A percentile compares a stretch with the other conserved stretches of the same genome.
phyloP scores from a whole-genome alignment of 2,113 vertebrate species.

The Talpa occidentalis region DNA sequence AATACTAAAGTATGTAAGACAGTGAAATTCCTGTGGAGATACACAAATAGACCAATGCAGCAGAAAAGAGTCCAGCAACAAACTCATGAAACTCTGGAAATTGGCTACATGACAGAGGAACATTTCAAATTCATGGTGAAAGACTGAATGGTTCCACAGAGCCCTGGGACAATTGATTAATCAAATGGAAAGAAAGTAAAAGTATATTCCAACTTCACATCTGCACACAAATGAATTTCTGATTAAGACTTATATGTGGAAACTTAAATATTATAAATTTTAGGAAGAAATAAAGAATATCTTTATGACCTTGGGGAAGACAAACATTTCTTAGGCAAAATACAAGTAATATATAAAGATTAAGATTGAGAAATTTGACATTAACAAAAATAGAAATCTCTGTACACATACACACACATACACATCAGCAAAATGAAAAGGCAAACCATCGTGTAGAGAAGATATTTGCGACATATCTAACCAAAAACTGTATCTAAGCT shows the following conservation, averaged over 20 bases:
- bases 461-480: background rate
- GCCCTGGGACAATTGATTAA: background rate
- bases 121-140: background rate
- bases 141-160: background rate
- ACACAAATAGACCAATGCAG: background rate
- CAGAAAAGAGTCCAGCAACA: background rate
- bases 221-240: background rate
- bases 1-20: background rate
- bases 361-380: background rate
- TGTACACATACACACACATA: background rate
- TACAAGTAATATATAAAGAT: background rate
- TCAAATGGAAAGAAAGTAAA: background rate
- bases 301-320: background rate
- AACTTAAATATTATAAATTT: background rate
- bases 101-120: background rate
- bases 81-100: background rate
- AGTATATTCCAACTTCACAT: background rate
- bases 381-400: background rate
- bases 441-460: background rate
- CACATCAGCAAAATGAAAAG: background rate
- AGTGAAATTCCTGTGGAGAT: background rate
- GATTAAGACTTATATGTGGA: constrained; percentile 3
- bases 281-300: background rate
- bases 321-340: background rate
- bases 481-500: background rate